Base-by-base conservation (phyloP, 2,888 invertebrate genomes). In the Synergus laeviventris region DNA sequence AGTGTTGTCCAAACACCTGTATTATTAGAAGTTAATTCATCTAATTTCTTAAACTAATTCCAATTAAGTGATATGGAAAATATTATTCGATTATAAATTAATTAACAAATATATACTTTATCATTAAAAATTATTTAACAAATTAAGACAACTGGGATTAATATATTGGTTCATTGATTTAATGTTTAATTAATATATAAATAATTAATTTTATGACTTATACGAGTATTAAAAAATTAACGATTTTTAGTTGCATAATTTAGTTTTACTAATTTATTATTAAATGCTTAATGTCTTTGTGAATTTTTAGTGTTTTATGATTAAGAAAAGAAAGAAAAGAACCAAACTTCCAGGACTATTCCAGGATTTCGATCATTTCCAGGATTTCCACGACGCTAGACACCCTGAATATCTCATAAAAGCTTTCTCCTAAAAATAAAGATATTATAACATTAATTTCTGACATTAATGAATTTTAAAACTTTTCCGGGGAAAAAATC, bases 321-420 rank as follows among this genome's bases (percentile, higher is more conserved):
- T 70, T n/a, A 49, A 54, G 31, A 70, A 70, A 21, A 70, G 70
- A 70, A 70, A 70, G n/a, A 31, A 49, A 70, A 54, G 31, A 70
- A 70, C 49, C 70, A 70, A 70, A 70, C 45, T 70, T 70, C 49
- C 70, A 45, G 31, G 36, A 31, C 31, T 70, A 70, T 54, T 70
- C 70, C 49, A 70, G 31, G 45, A 70, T 70, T 70, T 70, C 70
- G 24, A 70, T 31, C 45, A 70, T 70, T 70, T 70, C 70, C 70
- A 70, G 36, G 49, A 70, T 70, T 70, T 70, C 70, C 70, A 70
- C 12, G 36, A 70, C 70, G 31, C 49, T 70, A 70, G 70, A 70
- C 70, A 70, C 49, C 49, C 49, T 70, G 36, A 70, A 70, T 70
- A 70, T 70, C 49, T 70, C 49, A 45, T 60, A 70, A 24, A 75